These are phyloP conservation scores for Ctenoplectra terminalis DNA, from an alignment of 1,140 invertebrate genomes.

Conservation along the genomic window DNA sequence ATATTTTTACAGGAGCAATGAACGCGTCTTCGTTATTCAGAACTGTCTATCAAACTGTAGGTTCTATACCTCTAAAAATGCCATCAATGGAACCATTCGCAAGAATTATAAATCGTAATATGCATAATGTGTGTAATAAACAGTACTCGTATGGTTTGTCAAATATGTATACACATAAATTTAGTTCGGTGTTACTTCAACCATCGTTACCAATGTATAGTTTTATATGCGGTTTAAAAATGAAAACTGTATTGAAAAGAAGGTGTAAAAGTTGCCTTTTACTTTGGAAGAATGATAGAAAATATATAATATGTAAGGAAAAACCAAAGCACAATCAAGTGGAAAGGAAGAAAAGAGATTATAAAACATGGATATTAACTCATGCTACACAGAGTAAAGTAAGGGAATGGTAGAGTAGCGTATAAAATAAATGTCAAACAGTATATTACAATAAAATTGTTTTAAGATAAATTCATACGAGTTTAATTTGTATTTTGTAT, in stretches of 20 bases:
- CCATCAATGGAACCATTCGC: background rate
- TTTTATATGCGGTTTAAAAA: slow-evolving; percentile 84
- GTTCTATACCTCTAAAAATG: background rate
- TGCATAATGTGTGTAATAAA: slow-evolving; percentile 25
- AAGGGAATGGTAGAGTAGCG: slow-evolving; percentile 83
- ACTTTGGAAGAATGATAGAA: slow-evolving; percentile 86
- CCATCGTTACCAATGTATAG: slow-evolving; percentile 47
- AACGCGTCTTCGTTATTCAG: slow-evolving; percentile 11
- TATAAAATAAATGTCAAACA: background rate
- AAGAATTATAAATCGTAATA: background rate
- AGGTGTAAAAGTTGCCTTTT: slow-evolving; percentile 91
- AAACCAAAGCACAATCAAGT: slow-evolving; percentile 92
- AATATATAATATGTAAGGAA: slow-evolving; percentile 89
- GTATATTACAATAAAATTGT: slow-evolving; percentile 18
- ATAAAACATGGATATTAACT: slow-evolving; percentile 86
- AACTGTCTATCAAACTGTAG: background rate
- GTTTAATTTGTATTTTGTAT: background rate
- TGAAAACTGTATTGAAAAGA: slow-evolving; percentile 84
- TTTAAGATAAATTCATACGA: background rate
- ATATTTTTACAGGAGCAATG: slow-evolving; percentile 47
- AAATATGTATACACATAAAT: background rate
- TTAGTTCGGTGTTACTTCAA: slow-evolving; percentile 10
- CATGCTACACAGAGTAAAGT: slow-evolving; percentile 86
- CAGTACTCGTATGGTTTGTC: background rate
- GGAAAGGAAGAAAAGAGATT: slow-evolving; percentile 86